Conservation (phyloP, 2,797 vertebrate species). For the Rhabdophis nuchalis region DNA sequence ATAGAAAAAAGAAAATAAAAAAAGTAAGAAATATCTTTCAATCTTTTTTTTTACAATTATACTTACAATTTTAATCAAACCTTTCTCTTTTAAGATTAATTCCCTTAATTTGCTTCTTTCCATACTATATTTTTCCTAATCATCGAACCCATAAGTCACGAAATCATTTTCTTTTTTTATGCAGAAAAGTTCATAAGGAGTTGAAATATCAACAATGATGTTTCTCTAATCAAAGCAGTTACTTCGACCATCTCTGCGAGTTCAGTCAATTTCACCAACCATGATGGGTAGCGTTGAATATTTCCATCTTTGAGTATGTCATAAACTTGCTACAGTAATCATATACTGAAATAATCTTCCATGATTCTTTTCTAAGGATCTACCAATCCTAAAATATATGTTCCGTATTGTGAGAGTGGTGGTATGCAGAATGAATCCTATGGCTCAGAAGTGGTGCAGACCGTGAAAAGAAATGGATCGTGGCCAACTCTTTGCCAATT, state of each 20-base stretch:
- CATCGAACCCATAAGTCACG: neutral
- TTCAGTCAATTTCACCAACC: neutral
- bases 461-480: neutral
- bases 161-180: neutral
- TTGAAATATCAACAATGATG: neutral
- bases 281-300: neutral
- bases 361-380: neutral
- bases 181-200: neutral
- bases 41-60: neutral
- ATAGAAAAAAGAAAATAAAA: neutral
- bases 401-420: neutral
- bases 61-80: neutral
- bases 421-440: neutral
- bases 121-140: neutral
- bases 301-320: neutral
- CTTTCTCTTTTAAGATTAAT: neutral
- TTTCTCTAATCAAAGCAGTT: neutral
- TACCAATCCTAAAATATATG: neutral
- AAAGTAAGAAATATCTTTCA: neutral
- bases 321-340: neutral
- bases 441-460: neutral
- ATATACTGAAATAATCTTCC: neutral
- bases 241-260: neutral
- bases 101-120: neutral
- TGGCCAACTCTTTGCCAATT: neutral